Percentiles rank a stretch among this genome's conserved stretches.
Conservation (phyloP, 1,140 invertebrate species). For the Grapholita molesta region DNA sequence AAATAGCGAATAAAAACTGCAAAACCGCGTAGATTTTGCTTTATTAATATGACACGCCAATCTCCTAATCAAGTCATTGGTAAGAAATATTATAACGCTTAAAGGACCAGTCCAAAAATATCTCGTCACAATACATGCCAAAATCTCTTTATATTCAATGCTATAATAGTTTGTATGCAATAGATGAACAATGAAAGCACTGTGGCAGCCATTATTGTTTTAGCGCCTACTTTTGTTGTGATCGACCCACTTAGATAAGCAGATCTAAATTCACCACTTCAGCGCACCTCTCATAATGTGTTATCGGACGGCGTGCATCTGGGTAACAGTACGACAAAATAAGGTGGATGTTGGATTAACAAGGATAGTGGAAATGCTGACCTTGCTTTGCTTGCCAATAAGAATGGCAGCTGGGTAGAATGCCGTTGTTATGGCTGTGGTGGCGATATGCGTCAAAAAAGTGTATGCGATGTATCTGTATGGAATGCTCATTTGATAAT, state of each 20-base stretch:
- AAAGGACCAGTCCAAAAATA: not conserved
- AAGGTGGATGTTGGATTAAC: not conserved
- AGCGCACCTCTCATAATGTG: conserved; percentile 10
- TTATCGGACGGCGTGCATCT: conserved; percentile 7
- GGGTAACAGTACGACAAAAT: not conserved
- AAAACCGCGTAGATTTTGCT: not conserved
- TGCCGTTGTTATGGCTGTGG: not conserved
- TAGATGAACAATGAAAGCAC: conserved; percentile 11
- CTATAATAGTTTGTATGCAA: not conserved
- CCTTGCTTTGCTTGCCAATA: not conserved
- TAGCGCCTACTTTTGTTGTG: conserved; percentile 23
- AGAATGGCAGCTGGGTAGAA: not conserved
- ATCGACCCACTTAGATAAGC: conserved; percentile 35
- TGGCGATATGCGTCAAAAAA: not conserved
- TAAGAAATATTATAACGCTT: not conserved
- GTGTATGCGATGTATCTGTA: too few relatives aligned
- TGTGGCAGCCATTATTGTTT: conserved; percentile 13
- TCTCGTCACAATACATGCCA: not conserved
- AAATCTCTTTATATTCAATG: not conserved
- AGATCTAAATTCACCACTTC: conserved; percentile 23
- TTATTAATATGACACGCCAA: not conserved
- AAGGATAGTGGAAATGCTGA: conserved; percentile 2
- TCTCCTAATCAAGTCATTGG: not conserved
- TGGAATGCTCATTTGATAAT: too few relatives aligned
- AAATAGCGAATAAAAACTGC: too few relatives aligned